Base-by-base conservation (phyloP, 2,888 invertebrate species). In the Yponomeuta cagnagella region DNA sequence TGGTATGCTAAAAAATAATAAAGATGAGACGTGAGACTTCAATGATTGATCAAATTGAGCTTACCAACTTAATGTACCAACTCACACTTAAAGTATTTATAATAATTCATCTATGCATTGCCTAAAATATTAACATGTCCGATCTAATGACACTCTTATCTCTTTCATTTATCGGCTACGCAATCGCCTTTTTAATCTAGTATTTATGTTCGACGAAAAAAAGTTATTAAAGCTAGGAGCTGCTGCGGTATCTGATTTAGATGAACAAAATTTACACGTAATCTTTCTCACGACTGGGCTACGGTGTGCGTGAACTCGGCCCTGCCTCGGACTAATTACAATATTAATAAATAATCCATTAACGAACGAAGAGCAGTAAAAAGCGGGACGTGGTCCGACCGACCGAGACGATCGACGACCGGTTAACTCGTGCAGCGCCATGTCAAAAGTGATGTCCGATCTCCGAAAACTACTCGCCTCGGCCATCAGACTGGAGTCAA, bases 261-360 rank as follows among this genome's bases (percentile, higher is more conserved):
- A 37, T 33, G 43, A 67, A 67, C 33, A 5, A 67, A 70, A 66
- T 58, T 66, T 37, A 65, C 52, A 66, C 48, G 70, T 70, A 75
- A 74, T 75, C 74, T 77, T 81, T 80, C 79, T 80, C 76, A 79
- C 77, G 70, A 69, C 15, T 23, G 68, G 72, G 70, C 52, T 58
- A 58, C 52, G 48, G 71, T 70, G 72, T 70, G 72, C 70, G 72
- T 63, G 67, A 68, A 71, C 68, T 33, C 52, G 68, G 52, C 64
- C 64, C 73, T 73, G 74, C 74, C 77, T 74, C 70, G 72, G 74
- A 74, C 76, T 83, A 85, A 86, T 85, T 83, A 83, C 80, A 83
- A 82, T 81, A 82, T 83, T 85, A 83, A 83, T 86, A 86, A 84
- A 83, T 82, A 82, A 83, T 81, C 82, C 81, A 85, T 86, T 86